Evolutionary conservation across 2,888 invertebrate genomes (phyloP).

Genomic region (Cantharis rufa): DNA sequence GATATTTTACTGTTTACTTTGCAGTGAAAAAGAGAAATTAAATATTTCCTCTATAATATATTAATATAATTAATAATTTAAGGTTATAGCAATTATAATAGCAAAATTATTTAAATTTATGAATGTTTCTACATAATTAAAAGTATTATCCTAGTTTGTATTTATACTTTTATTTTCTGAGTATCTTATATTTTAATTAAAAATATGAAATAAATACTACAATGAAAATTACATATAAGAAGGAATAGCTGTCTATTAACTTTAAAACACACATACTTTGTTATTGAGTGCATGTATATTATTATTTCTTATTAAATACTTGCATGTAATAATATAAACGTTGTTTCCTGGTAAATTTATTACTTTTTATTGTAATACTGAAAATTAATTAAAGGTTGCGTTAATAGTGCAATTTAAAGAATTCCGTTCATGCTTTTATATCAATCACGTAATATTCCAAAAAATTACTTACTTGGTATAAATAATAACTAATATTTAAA

Average conservation of each 20-base stretch:
- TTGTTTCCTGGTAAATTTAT: not conserved
- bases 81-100: not conserved
- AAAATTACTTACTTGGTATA: not conserved
- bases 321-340: not conserved
- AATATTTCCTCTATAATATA: not conserved
- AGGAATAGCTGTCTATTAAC: not conserved
- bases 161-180: not conserved
- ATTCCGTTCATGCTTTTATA: not conserved
- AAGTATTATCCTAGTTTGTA: not conserved
- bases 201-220: not conserved
- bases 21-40: not conserved
- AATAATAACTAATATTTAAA: not conserved
- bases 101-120: not conserved
- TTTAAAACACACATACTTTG: not conserved
- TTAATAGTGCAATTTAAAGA: not conserved
- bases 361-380: not conserved
- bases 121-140: not conserved
- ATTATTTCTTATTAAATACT: not conserved
- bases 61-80: not conserved
- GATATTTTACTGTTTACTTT: not conserved
- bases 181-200: not conserved
- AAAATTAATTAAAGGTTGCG: not conserved
- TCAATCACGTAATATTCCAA: too few species aligned
- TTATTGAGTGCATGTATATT: not conserved
- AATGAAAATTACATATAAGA: not conserved